Base-by-base conservation (phyloP, 2,888 invertebrate genomes). In the Drosophila falleni region DNA sequence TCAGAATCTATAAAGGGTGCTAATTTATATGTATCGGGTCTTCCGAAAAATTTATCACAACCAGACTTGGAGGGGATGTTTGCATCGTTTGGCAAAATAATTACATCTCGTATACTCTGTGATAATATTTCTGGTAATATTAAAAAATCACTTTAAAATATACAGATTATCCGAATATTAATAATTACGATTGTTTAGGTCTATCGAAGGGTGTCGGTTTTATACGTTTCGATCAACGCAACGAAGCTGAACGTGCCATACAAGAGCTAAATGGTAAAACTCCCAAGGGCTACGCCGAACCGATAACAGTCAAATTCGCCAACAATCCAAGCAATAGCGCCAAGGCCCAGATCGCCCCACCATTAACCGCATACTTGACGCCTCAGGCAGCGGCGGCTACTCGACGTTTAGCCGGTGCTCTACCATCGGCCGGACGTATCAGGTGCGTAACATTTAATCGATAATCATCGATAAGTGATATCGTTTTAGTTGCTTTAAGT, bases 1-100 rank as follows among this genome's bases (percentile, higher is more conserved):
- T 98, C 98, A 94, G 98, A 99, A 94, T 97, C 98, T 90, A 99
- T 99, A 93, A 99, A 99, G 94, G 98, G 98, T 91, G 98, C 98
- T 90, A 99, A 99, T 94, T 94, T 99, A 79, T 99, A 99, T 94
- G 98, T 99, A 82, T 98, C 98, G 92, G 98, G 98, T 90, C 95
- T 99, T 92, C 98, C 98, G 81, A 99, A 99, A 94, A 97, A 97
- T 91, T 97, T 98, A 97, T 97, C 98, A 75, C 98, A 98, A 93
- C 95, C 96, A 92, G 98, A 99, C 93, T 94, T 99, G 92, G 98
- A 98, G 94, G 95, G 96, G 87, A 95, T 99, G 89, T 99, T 99
- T 94, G 96, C 97, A 93, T 97, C 98, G 73, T 98, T 96, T 93
- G 98, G 98, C 90, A 95, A 97, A 90, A 98, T 99, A 90, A 99